phyloP scores from a whole-genome alignment of 2,888 invertebrate species.

The Brenthis hecate region DNA sequence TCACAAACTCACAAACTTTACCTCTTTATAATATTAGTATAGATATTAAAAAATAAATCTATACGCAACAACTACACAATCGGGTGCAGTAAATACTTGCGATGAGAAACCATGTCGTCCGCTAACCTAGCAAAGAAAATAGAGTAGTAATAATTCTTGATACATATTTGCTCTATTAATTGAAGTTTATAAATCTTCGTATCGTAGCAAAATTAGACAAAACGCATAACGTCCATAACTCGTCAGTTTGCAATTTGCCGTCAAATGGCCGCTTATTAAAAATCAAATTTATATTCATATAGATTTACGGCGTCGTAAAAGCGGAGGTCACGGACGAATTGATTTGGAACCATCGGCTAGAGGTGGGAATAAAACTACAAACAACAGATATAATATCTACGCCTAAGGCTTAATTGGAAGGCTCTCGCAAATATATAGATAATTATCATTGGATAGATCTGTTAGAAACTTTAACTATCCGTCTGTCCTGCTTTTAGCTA shows the following conservation, averaged over 20 bases:
- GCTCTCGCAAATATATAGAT: neutral
- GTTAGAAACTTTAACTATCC: neutral
- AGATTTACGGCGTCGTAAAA: conserved; percentile 31
- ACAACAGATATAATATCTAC: neutral
- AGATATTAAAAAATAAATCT: too few species aligned
- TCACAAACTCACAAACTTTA: too few species aligned
- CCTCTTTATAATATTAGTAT: too few species aligned
- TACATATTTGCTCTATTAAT: too few species aligned
- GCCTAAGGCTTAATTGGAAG: too few species aligned
- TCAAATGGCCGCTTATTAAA: conserved; percentile 26
- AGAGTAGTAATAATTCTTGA: too few species aligned
- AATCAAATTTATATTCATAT: conserved; percentile 31
- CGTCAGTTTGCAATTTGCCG: conserved; percentile 14
- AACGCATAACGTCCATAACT: conserved; percentile 18
- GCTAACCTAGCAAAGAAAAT: too few species aligned
- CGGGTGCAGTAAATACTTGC: too few species aligned
- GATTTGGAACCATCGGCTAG: conserved; percentile 32
- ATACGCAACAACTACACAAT: too few species aligned
- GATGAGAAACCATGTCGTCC: too few species aligned
- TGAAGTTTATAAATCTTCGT: too few species aligned
- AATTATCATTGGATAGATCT: neutral
- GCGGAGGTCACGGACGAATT: conserved; percentile 44
- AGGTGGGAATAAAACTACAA: conserved; percentile 13
- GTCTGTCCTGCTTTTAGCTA: too few species aligned
- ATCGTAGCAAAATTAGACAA: neutral